Base-by-base conservation (phyloP, 2,888 invertebrate genomes). In the Latrodectus elegans region DNA sequence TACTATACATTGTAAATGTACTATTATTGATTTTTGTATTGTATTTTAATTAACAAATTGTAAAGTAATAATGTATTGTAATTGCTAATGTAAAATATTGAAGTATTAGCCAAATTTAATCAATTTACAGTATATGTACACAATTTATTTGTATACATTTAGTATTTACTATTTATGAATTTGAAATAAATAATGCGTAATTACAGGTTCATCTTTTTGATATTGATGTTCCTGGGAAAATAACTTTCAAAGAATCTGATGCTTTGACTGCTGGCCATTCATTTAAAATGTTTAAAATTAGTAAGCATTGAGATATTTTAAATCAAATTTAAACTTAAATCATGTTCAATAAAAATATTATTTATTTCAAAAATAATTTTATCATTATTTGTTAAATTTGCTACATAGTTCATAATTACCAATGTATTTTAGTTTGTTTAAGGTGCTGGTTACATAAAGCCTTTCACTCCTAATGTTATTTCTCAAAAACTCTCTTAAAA, bases 171-270 rank as follows among this genome's bases (percentile, higher is more conserved):
- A 83, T 68, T 67, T 38, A 51, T 52, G 52, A 4, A 4, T 81
- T 64, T n/a, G 52, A 64, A 64, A 53, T 49, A 17, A 49, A 67
- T 68, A 6, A 68, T 55, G 84, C 55, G 80, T 75, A 67, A 49
- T 90, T 92, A 92, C 64, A 97, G 96, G 94, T 98, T 92, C 99
- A 99, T 92, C 94, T 99, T 73, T 99, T 99, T 92, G 98, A 99
- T 92, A 98, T 99, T 90, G 96, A 98, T 92, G 96, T 99, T 78
- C 97, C 97, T 77, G 96, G 95, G 68, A 96, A 96, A 91, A 96
- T 98, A n/a, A 95, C 95, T 0, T 98, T 99, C 92, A 96, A 96
- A 91, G 99, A 99, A 92, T 98, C 98, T 0, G 96, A 97, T 84
- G 95, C 95, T 0, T 92, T 99, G 1, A 94, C 94, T 26, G 93